Conservation (phyloP, 2,797 vertebrate genomes). For the Salarias fasciatus region DNA sequence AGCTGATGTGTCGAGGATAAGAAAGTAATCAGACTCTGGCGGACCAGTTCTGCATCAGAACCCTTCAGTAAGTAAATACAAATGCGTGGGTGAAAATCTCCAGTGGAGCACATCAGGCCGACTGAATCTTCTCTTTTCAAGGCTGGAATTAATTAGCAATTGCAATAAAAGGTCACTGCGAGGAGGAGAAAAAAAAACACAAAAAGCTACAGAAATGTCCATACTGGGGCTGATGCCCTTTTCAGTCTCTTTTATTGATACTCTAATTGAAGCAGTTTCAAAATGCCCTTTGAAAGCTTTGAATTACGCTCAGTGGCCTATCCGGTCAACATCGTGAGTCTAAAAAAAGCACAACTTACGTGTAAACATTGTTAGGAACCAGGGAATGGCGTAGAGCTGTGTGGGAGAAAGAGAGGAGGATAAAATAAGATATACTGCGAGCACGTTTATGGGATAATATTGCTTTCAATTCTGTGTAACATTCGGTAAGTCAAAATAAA, state of each 20-base stretch:
- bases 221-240: constrained; percentile 48
- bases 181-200: neutral
- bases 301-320: constrained; percentile 8
- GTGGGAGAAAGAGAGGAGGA: constrained; percentile 4
- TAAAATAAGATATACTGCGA: neutral
- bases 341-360: constrained; percentile 85
- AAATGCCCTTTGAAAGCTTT: constrained; percentile 25
- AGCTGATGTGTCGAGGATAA: no score
- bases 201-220: constrained; percentile 25
- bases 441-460: constrained; percentile 14
- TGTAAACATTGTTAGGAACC: constrained; percentile 99
- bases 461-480: constrained; percentile 14
- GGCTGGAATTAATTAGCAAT: constrained; percentile 54
- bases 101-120: neutral
- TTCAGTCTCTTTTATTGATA: constrained; percentile 35
- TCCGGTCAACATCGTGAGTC: neutral
- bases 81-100: constrained; percentile 1
- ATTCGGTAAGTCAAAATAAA: constrained; percentile 19
- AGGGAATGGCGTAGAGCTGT: constrained; percentile 97
- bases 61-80: constrained; percentile 4
- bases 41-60: no score
- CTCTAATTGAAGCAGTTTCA: constrained; percentile 38
- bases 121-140: constrained; percentile 18
- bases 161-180: constrained; percentile 57
- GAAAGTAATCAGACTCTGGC: no score